Evolutionary conservation across 2,888 invertebrate genomes (phyloP), one percentile per base, ranked within the genome.

Genomic region (Hoplodrina blanda): DNA sequence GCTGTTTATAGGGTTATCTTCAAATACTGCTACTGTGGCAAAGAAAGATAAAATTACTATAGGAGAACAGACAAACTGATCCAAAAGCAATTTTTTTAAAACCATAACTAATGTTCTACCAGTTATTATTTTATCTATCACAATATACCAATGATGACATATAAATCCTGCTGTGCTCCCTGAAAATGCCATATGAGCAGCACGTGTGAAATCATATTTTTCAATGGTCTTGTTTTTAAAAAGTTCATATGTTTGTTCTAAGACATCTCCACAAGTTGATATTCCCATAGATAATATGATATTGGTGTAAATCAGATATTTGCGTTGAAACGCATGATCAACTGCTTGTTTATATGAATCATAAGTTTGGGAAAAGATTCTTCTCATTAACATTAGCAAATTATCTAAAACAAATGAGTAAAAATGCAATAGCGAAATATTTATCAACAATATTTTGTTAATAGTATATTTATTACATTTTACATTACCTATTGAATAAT

Each of bases 91-190:
- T 95, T 99, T 99, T 89, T 98, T 98, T 8, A 97, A 80, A 1
- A 98, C 97, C 85, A 97, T 96, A 13, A 87, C 88, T 8, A 98
- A 86, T 0, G 97, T 96, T 83, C 97, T 96, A 1, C 98, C 98
- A 1, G 98, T 97, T 50, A 98, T 92, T 78, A 96, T 92, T 84
- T 93, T 95, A 88, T 99, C 99, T 69, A 99, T 93, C 77, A 97
- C 95, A 69, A 96, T 96, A 90, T 99, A 99, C 98, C 99, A 99
- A 89, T 97, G 97, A 90, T 99, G 99, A 87, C 98, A 98, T 41
- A 98, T 94, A 11, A 98, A 91, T 33, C 99, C 99, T 7, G 98
- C 97, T 5, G 97, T 96, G 59, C 97, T 93, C 3, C 99, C 99
- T 11, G 98, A 97, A 41, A 97, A 91, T 6, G 97, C 97, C 98